Base-by-base conservation (phyloP, 1,140 invertebrate species). In the Pissodes strobi region DNA sequence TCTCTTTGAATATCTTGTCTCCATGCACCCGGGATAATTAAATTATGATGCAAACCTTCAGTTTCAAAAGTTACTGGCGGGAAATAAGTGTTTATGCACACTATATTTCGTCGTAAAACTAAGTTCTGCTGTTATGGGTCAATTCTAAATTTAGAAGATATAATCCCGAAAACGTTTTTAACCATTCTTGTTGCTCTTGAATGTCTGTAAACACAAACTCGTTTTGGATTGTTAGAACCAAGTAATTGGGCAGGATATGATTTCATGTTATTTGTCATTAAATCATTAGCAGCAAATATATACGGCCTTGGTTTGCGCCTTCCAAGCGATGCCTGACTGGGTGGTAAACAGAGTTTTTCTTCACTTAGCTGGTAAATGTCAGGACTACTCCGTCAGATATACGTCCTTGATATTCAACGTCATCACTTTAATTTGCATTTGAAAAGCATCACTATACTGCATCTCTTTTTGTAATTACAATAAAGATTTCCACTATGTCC, bases 401-500 rank as follows among this genome's bases (percentile, higher is more conserved):
- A n/a, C n/a, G n/a, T n/a, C n/a, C n/a, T n/a, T n/a, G n/a, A n/a
- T n/a, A n/a, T n/a, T n/a, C n/a, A n/a, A n/a, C n/a, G n/a, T n/a
- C n/a, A n/a, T n/a, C n/a, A n/a, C n/a, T n/a, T n/a, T 34, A 41
- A 41, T 41, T 41, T 41, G 39, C 39, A 13, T 41, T 13, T 41
- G 39, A 5, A 41, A 41, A 41, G 13, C 39, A 41, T 13, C 39
- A 6, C 6, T 5, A 41, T 8, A 8, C 39, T 41, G 39, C 13
- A 13, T 41, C 5, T 41, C 39, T 41, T 41, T 13, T 41, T 41
- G 13, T 8, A 41, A 41, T 41, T 41, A 41, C 5, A 41, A 41
- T 41, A 41, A 6, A 41, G 15, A 13, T 13, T 41, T 41, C 39
- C 39, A n/a, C 39, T 41, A 41, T 41, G 39, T 41, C 5, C 39